Evolutionary conservation across 1,140 invertebrate genomes (phyloP).

Genomic region (Drosophila teissieri): DNA sequence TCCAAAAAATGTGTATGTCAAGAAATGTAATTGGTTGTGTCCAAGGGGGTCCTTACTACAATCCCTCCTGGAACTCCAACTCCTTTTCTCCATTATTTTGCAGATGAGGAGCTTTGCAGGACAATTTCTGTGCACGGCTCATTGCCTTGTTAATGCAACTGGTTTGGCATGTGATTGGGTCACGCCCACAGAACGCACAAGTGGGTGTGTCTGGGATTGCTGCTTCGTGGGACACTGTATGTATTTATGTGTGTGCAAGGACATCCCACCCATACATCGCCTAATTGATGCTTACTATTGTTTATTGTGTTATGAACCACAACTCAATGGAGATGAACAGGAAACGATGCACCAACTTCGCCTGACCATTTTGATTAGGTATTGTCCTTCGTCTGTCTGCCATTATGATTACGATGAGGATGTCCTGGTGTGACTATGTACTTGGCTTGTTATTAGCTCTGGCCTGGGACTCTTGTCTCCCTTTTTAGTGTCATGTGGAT

Average conservation of each 20-base stretch:
- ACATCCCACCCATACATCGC: slow-evolving; percentile 38
- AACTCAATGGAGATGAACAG: slow-evolving; percentile 37
- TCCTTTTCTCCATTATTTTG: slow-evolving; percentile 30
- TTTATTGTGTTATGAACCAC: slow-evolving; percentile 33
- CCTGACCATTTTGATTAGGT: slow-evolving; percentile 37
- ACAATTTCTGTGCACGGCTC: slow-evolving; percentile 60
- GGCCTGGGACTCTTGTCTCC: not conserved
- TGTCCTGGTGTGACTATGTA: slow-evolving; percentile 30
- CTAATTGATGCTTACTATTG: slow-evolving; percentile 66
- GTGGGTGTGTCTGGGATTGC: not conserved
- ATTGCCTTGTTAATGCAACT: slow-evolving; percentile 72
- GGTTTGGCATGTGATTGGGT: slow-evolving; percentile 58
- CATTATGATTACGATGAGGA: slow-evolving; percentile 33
- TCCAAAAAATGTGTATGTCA: slow-evolving; percentile 34
- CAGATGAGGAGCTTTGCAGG: slow-evolving; percentile 58
- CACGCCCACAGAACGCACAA: slow-evolving; percentile 36
- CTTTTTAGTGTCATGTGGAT: slow-evolving; percentile 16
- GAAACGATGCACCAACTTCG: slow-evolving; percentile 37
- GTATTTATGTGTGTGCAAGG: slow-evolving; percentile 14
- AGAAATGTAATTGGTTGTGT: slow-evolving; percentile 64
- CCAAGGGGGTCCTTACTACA: slow-evolving; percentile 21
- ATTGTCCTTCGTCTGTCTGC: slow-evolving; percentile 30
- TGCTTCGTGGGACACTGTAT: not conserved
- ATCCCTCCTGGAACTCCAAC: not conserved
- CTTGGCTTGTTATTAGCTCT: slow-evolving; percentile 20